These are phyloP conservation scores for Napeogenes sylphis DNA, from an alignment of 2,888 invertebrate genomes.

Conservation along the genomic window DNA sequence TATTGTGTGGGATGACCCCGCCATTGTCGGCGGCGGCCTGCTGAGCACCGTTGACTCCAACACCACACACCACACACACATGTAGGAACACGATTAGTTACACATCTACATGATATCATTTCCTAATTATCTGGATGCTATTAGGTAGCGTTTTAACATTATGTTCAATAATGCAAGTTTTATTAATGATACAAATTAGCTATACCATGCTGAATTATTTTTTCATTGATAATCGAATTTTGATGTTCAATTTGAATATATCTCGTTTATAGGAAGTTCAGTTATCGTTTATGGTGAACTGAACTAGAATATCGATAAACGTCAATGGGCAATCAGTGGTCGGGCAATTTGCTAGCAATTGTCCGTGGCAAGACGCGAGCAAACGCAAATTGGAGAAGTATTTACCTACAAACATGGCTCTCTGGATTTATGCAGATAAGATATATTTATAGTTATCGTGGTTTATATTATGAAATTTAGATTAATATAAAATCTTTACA, in stretches of 20 bases:
- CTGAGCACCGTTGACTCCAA: slow-evolving; percentile 54
- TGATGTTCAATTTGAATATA: too few relatives aligned
- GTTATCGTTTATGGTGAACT: slow-evolving; percentile 28
- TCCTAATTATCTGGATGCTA: slow-evolving; percentile 68
- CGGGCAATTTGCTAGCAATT: slow-evolving; percentile 71
- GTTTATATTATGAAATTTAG: background rate
- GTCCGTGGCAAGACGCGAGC: slow-evolving; percentile 60
- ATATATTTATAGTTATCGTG: background rate
- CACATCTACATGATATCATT: slow-evolving; percentile 51
- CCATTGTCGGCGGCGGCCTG: slow-evolving; percentile 56
- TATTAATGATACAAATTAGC: slow-evolving; percentile 23
- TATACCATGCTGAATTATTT: background rate
- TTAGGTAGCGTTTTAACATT: slow-evolving; percentile 21
- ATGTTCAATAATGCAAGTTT: slow-evolving; percentile 1
- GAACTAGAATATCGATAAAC: slow-evolving; percentile 71
- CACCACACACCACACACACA: slow-evolving; percentile 21
- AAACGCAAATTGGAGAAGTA: slow-evolving; percentile 62
- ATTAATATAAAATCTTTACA: too few relatives aligned
- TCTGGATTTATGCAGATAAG: slow-evolving; percentile 38
- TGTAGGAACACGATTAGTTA: slow-evolving; percentile 57
- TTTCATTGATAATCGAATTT: background rate
- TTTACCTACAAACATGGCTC: slow-evolving; percentile 52
- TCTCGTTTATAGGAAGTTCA: slow-evolving; percentile 23
- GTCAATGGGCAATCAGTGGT: slow-evolving; percentile 65
- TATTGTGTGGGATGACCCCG: slow-evolving; percentile 61